Evolutionary conservation across 2,113 vertebrate genomes (phyloP), one percentile per base, ranked within the genome.

Genomic region (Cyphomyrus discorhynchus): DNA sequence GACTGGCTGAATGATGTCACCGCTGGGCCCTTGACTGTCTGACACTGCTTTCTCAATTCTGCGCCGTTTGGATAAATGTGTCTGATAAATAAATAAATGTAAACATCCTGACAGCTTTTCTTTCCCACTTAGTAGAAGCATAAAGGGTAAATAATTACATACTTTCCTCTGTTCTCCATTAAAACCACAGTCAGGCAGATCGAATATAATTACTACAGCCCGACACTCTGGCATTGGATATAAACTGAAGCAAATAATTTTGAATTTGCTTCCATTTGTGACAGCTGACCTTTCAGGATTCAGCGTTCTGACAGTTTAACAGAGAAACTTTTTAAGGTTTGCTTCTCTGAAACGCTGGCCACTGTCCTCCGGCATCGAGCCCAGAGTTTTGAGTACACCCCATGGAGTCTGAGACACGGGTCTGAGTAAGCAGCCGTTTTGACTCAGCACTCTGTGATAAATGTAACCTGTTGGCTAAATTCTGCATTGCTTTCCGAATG

Each of bases 381-480:
- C 74, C 74, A 80, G 31, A 80, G 31, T 6, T 80, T 13, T 80
- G 74, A 27, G 35, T 42, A 42, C 17, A 42, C 70, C 70, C 35
- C 70, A 15, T 1, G 31, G 70, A 77, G 70, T 35, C 74, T 31
- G 74, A 70, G 27, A 39, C 62, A 31, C 5, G 77, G 31, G 1
- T 82, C 15, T 82, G 42, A 19, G 82, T 47, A 84, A 47, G 82
- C 82, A 45, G 82, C 45, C 24, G 19, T 45, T 86, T 86, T 62
- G 86, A 56, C 49, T 35, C 49, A 53, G n/a, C 10, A 56, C 15
- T 31, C 50, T 58, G 27, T 58, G 86, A 56, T 58, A 24, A 58
- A 88, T 88, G 31, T 88, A 88, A 45, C 86, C 50, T 56, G 21
- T 58, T 42, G 35, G 86, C 86, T 58, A 88, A 56, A 88, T 58